phyloP scores from a whole-genome alignment of 2,113 vertebrate genomes.

The Illadopsis cleaveri region DNA sequence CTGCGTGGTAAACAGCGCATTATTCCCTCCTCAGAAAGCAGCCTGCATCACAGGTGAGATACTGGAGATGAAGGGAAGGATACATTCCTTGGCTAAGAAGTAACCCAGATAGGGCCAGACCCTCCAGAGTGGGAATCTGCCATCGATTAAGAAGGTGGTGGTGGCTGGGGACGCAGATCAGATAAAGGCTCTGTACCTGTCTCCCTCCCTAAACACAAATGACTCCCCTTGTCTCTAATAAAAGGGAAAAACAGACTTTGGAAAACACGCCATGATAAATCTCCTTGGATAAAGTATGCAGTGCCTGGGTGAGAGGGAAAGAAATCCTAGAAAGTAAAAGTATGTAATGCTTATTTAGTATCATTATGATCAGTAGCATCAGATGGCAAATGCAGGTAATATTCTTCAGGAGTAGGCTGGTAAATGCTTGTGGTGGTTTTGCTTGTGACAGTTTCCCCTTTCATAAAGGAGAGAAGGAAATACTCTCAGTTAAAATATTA shows the following conservation, averaged over 20 bases:
- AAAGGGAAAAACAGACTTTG: neutral
- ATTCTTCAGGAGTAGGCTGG: neutral
- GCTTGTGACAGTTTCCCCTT: neutral
- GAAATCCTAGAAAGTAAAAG: neutral
- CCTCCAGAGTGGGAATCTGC: neutral
- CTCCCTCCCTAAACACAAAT: conserved; percentile 45
- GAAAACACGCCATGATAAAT: neutral
- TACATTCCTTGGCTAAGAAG: neutral
- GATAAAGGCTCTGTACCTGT: conserved; percentile 32
- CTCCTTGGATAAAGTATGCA: neutral
- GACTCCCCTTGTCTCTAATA: conserved; percentile 34
- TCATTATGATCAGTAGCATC: neutral
- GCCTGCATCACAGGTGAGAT: neutral
- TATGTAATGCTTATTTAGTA: neutral
- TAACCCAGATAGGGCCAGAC: neutral
- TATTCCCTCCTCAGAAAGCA: neutral
- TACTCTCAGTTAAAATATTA: neutral
- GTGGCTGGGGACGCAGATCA: neutral
- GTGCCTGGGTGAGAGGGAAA: neutral
- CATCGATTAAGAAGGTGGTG: neutral
- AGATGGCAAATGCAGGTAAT: neutral
- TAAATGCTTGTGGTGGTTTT: neutral
- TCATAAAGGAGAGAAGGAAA: neutral
- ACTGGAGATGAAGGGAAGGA: neutral
- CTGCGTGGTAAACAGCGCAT: neutral